Evolutionary conservation across 2,113 vertebrate genomes (phyloP).

Genomic region (Charadrius vociferus): DNA sequence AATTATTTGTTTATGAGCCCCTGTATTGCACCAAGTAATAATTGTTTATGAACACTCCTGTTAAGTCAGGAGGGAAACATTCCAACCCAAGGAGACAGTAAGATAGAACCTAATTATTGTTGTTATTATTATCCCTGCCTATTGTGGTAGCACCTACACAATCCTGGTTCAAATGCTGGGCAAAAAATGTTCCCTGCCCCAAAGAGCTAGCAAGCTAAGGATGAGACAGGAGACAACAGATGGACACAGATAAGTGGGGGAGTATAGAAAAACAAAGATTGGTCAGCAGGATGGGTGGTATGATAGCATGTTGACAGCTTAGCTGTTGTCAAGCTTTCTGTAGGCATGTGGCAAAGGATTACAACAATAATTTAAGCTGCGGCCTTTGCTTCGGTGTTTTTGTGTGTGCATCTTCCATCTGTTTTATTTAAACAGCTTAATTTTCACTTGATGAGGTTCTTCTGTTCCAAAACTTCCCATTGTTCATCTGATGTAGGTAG

Average conservation of each 20-base stretch:
- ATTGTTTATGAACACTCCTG: slow-evolving; percentile 15
- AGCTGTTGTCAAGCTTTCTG: slow-evolving; percentile 54
- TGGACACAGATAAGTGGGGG: slow-evolving; percentile 55
- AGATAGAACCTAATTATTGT: slow-evolving; percentile 37
- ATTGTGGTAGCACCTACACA: slow-evolving; percentile 32
- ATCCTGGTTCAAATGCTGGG: not conserved
- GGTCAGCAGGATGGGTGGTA: slow-evolving; percentile 48
- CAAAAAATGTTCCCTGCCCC: slow-evolving; percentile 39
- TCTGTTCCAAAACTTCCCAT: not conserved
- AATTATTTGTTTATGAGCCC: slow-evolving; percentile 41
- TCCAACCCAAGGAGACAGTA: not conserved
- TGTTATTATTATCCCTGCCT: slow-evolving; percentile 15
- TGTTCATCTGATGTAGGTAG: not conserved
- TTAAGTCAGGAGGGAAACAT: slow-evolving; percentile 26
- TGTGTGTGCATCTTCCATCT: slow-evolving; percentile 34
- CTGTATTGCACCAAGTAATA: slow-evolving; percentile 20
- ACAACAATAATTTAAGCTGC: slow-evolving; percentile 25
- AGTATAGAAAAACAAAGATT: slow-evolving; percentile 43
- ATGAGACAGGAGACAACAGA: slow-evolving; percentile 55
- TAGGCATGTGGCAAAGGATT: slow-evolving; percentile 50
- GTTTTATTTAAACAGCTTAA: slow-evolving; percentile 40
- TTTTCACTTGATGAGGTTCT: not conserved
- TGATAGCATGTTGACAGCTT: slow-evolving; percentile 49
- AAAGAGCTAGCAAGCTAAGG: not conserved
- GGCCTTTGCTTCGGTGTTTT: not conserved